Evolutionary conservation across 2,113 vertebrate genomes (phyloP).

Genomic region (Nibea albiflora): DNA sequence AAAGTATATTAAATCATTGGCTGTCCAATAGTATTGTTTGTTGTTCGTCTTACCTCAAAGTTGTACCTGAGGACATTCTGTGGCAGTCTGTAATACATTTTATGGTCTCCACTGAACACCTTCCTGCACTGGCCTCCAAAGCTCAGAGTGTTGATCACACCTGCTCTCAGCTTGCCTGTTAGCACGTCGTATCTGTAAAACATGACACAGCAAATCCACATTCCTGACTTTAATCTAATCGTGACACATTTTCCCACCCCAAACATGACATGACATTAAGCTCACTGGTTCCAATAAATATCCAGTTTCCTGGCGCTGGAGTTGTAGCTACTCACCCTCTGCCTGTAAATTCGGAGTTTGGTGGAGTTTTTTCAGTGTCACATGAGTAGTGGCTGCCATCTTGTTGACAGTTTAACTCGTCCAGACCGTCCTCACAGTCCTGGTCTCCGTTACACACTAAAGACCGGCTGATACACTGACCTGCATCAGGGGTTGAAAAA

Average conservation of each 20-base stretch:
- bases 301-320: neutral
- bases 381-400: constrained; percentile 78
- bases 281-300: neutral
- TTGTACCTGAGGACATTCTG: constrained; percentile 90
- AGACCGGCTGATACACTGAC: constrained; percentile 89
- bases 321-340: constrained; percentile 82
- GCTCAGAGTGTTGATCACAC: constrained; percentile 90
- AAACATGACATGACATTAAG: neutral
- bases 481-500: constrained; percentile 71
- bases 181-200: constrained; percentile 85
- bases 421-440: constrained; percentile 92
- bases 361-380: constrained; percentile 86
- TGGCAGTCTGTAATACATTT: constrained; percentile 87
- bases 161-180: constrained; percentile 82
- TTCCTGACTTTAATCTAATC: too few relatives aligned
- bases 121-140: constrained; percentile 94
- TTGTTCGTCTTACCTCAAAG: constrained; percentile 86
- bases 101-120: constrained; percentile 87
- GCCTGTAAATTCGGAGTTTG: constrained; percentile 90
- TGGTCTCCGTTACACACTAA: constrained; percentile 94
- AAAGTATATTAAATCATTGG: neutral
- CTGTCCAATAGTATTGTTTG: neutral
- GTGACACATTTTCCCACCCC: neutral
- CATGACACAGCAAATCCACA: neutral
- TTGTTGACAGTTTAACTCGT: constrained; percentile 86